Percentiles rank a stretch among this genome's conserved stretches.
These are phyloP conservation scores for Cottoperca gobio DNA, from an alignment of 2,797 vertebrate genomes.

Conservation along the genomic window DNA sequence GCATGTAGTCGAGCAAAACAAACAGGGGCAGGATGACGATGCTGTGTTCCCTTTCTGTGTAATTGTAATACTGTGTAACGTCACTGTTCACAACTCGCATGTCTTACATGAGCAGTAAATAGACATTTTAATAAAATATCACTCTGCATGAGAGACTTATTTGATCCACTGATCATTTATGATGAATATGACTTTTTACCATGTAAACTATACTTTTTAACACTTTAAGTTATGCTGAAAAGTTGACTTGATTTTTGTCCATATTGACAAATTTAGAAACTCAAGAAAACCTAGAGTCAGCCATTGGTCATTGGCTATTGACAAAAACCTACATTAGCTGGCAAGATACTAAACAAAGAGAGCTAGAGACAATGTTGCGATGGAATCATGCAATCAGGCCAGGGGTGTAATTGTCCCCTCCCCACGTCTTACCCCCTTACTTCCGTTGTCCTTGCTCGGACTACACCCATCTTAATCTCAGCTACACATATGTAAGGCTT, in stretches of 20 bases:
- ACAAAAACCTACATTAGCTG: background rate
- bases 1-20: conserved; percentile 5
- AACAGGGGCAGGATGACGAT: conserved; percentile 6
- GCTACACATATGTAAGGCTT: no score
- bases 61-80: background rate
- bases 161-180: conserved; percentile 2
- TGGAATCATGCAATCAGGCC: no score
- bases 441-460: no score
- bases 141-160: background rate
- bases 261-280: background rate
- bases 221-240: background rate
- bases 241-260: background rate
- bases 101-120: conserved; percentile 12
- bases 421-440: no score
- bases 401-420: no score
- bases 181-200: background rate
- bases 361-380: no score
- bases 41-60: background rate
- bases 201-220: background rate
- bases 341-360: background rate
- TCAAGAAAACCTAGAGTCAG: background rate
- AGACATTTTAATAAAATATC: conserved; percentile 7
- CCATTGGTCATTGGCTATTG: background rate
- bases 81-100: background rate
- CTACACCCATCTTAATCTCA: no score